Conservation (phyloP, 1,140 invertebrate species). For the Trinorchestia longiramus region DNA sequence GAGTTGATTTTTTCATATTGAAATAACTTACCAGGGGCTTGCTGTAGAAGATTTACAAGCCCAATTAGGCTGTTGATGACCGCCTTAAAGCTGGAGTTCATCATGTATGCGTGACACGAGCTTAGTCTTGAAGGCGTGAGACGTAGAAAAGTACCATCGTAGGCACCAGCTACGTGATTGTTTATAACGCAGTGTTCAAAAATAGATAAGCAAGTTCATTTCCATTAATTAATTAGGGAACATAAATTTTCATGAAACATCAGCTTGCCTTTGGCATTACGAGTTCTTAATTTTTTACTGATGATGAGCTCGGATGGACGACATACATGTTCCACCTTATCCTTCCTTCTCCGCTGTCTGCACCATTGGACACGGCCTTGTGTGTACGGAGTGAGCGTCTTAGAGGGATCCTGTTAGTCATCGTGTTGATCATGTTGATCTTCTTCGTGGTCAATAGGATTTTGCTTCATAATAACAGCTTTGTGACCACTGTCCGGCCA, state of each 20-base stretch:
- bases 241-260: neutral
- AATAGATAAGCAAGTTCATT: neutral
- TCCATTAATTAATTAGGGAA: neutral
- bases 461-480: slow-evolving; percentile 42
- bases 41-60: neutral
- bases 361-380: neutral
- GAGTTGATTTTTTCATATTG: neutral
- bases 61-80: no score
- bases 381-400: slow-evolving; percentile 7
- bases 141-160: neutral
- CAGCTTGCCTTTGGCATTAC: neutral
- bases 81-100: neutral
- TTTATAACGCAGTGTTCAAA: neutral
- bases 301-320: neutral
- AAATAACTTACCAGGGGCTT: neutral
- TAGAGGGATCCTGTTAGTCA: slow-evolving; percentile 38
- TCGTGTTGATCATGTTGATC: slow-evolving; percentile 55
- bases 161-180: neutral
- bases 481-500: slow-evolving; percentile 9
- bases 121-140: neutral
- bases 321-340: neutral
- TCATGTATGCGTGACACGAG: neutral
- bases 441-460: slow-evolving; percentile 52
- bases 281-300: neutral
- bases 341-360: neutral